phyloP scores from a whole-genome alignment of 2,888 invertebrate genomes.

The Pemphredon lugubris region DNA sequence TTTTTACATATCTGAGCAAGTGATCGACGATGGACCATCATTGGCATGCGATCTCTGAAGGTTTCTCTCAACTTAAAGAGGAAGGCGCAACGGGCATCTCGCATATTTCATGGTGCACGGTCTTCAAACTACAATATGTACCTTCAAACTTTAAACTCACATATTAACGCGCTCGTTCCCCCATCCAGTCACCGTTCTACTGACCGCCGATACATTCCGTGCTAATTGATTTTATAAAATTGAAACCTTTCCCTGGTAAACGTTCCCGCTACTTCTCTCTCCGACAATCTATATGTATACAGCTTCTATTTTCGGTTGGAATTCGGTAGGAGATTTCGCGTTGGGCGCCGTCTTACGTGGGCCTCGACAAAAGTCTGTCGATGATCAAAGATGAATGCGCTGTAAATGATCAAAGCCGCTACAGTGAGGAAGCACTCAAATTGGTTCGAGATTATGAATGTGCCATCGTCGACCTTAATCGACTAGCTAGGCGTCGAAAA shows the following conservation, averaged over 20 bases:
- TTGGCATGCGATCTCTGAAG: not conserved
- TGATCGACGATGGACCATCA: not conserved
- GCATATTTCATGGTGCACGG: not conserved
- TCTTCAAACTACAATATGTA: not conserved
- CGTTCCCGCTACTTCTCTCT: constrained; percentile 1
- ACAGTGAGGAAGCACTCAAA: constrained; percentile 24
- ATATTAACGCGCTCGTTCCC: no score
- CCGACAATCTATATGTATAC: constrained; percentile 36
- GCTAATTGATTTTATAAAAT: no score
- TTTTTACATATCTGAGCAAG: not conserved
- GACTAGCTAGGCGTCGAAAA: constrained; percentile 31
- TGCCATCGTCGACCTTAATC: constrained; percentile 33
- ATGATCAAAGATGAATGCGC: constrained; percentile 36
- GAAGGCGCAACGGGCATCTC: not conserved
- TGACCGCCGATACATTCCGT: no score
- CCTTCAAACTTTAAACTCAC: not conserved
- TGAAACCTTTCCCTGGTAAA: no score
- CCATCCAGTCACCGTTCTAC: no score
- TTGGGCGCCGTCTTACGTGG: constrained; percentile 18
- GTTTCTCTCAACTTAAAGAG: constrained; percentile 13
- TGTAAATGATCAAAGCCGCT: constrained; percentile 11
- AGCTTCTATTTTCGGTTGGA: constrained; percentile 61
- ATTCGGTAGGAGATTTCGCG: constrained; percentile 43
- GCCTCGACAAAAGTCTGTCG: constrained; percentile 28
- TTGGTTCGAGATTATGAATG: constrained; percentile 27